A percentile compares a stretch with the other conserved stretches of the same genome.
Conservation (phyloP, 2,888 invertebrate genomes). For the Linhomoeus sp. region DNA sequence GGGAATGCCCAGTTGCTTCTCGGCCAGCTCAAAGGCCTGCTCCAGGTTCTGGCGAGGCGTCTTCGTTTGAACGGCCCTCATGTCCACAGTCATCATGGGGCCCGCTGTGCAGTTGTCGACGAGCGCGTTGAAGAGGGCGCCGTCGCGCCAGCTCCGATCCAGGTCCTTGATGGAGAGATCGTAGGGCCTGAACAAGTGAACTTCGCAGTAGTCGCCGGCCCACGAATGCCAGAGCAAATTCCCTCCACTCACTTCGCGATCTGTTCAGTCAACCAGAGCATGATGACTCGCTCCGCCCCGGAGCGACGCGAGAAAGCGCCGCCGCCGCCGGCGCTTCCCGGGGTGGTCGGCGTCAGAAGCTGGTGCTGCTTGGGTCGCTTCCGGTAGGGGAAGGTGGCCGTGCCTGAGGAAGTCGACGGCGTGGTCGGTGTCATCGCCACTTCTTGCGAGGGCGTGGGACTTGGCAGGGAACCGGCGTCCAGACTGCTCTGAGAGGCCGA, state of each 20-base stretch:
- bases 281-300: constrained; percentile 19
- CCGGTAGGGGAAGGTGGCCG: too few species aligned
- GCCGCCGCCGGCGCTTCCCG: too few species aligned
- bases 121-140: constrained; percentile 23
- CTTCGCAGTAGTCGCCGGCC: too few species aligned
- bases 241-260: constrained; percentile 17
- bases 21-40: constrained; percentile 21
- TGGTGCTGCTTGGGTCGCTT: too few species aligned
- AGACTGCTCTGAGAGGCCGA: neutral
- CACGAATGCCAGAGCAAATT: too few species aligned
- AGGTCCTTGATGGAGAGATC: constrained; percentile 17
- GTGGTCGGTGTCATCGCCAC: neutral
- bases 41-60: constrained; percentile 20
- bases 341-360: too few species aligned
- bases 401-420: neutral
- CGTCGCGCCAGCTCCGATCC: constrained; percentile 24
- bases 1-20: constrained; percentile 18
- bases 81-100: constrained; percentile 16
- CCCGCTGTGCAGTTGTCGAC: constrained; percentile 12
- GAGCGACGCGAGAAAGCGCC: neutral
- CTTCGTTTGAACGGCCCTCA: constrained; percentile 12
- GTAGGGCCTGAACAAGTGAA: constrained; percentile 7
- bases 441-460: too few species aligned
- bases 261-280: constrained; percentile 22
- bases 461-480: too few species aligned